Evolutionary conservation across 2,797 vertebrate genomes (phyloP).

Genomic region (Myotis planiceps): DNA sequence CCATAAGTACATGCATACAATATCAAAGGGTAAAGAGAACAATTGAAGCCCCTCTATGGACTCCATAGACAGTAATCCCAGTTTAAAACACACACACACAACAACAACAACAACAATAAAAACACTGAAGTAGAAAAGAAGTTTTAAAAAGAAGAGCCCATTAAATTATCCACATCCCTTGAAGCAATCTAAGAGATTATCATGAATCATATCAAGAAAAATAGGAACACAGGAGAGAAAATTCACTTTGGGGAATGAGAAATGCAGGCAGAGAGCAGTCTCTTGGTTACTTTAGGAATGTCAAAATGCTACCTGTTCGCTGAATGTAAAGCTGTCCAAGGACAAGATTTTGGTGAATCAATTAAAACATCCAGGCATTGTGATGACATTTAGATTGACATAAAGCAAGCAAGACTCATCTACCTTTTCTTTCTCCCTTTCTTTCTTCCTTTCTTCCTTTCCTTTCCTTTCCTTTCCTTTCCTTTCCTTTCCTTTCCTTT

Average conservation of each 20-base stretch:
- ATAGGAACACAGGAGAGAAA: not conserved
- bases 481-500: too few relatives aligned
- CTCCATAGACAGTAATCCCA: not conserved
- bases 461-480: too few relatives aligned
- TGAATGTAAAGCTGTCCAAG: not conserved
- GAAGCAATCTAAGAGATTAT: not conserved
- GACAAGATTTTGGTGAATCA: not conserved
- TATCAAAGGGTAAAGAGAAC: not conserved
- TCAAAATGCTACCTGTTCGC: not conserved
- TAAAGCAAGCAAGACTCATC: not conserved
- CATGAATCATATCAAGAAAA: not conserved
- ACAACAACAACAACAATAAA: too few relatives aligned
- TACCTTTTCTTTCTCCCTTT: not conserved
- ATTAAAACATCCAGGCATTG: not conserved
- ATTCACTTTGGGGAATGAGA: not conserved
- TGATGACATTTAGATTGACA: not conserved
- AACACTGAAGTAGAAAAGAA: not conserved
- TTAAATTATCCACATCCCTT: not conserved
- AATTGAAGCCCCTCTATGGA: not conserved
- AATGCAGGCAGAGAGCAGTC: not conserved
- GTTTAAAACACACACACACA: too few relatives aligned
- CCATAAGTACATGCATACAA: not conserved
- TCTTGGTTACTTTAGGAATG: not conserved
- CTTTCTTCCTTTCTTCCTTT: not conserved
- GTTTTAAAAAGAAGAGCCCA: not conserved